A percentile compares a stretch with the other conserved stretches of the same genome.
Evolutionary conservation across 2,797 vertebrate genomes (phyloP).

Genomic region (Sorex maritimensis): DNA sequence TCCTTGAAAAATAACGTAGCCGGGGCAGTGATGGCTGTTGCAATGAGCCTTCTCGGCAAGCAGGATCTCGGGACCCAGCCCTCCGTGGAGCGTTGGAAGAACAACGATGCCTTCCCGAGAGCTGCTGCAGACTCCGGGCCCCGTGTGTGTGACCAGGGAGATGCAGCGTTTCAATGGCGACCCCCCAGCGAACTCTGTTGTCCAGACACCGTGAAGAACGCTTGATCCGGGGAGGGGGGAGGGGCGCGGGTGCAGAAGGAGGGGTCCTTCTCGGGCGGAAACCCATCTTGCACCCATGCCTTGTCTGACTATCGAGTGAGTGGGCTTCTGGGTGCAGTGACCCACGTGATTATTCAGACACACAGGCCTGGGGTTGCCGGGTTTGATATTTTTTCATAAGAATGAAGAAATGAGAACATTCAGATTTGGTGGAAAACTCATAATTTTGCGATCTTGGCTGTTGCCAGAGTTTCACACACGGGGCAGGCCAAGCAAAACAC

Average conservation of each 20-base stretch:
- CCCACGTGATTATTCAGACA: conserved; percentile 39
- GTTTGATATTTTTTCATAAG: conserved; percentile 55
- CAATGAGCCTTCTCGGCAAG: neutral
- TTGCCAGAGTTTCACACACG: conserved; percentile 64
- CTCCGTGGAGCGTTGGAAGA: conserved; percentile 36
- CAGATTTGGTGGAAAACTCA: conserved; percentile 67
- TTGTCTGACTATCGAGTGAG: conserved; percentile 40
- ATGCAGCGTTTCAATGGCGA: neutral
- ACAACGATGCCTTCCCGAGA: conserved; percentile 39
- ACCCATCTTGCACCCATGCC: neutral
- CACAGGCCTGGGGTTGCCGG: neutral
- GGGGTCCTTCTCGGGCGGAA: neutral
- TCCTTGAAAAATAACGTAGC: neutral
- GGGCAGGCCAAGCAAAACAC: conserved; percentile 63
- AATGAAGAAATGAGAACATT: conserved; percentile 67
- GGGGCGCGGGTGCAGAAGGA: neutral
- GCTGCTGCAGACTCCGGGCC: conserved; percentile 1
- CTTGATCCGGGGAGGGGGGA: neutral
- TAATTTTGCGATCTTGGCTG: conserved; percentile 70
- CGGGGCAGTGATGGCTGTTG: conserved; percentile 5
- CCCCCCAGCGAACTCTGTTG: neutral
- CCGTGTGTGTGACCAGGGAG: neutral
- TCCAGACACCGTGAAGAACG: neutral
- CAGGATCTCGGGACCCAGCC: conserved; percentile 47
- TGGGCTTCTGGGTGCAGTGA: conserved; percentile 33